Base-by-base conservation (phyloP, 2,888 invertebrate genomes). In the Vanessa cardui region DNA sequence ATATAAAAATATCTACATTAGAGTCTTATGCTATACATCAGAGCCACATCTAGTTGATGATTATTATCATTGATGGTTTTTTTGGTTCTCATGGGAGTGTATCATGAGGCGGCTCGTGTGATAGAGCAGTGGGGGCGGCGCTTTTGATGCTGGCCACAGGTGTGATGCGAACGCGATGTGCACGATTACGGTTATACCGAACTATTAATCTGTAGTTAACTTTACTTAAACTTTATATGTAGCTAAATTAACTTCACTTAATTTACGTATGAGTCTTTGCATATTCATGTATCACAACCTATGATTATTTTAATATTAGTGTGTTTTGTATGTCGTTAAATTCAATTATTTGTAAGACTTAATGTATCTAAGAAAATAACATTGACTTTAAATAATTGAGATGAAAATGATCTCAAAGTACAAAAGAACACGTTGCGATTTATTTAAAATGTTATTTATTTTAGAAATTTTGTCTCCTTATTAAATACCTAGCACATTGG, bases 81-180 rank as follows among this genome's bases (percentile, higher is more conserved):
- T 82, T 84, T 83, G 83, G 84, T 89, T 90, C 91, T 89, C 90
- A 89, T 89, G 88, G 83, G 82, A 85, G 74, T 77, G 82, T 85
- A 80, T 83, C 79, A 81, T 78, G 79, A 81, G 83, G 83, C 88
- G 89, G 88, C 86, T 84, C 81, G 86, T 87, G 86, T 89, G 86
- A 86, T 84, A 83, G 78, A 69, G 67, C 66, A 73, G 74, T 74
- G 78, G 54, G 72, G 79, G 77, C 84, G 85, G 85, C 77, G 77
- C 80, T 80, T 88, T 88, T 87, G 88, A 88, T 83, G 81, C 82
- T 58, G 80, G 81, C 85, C 88, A 88, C 90, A 90, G 90, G 91
- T 91, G 91, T 88, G 87, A 87, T 85, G 79, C 80, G 66, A 67
- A 52, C 45, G 67, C 88, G 87, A 87, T 85, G 78, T 80, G 66